Evolutionary conservation across 2,113 vertebrate species (phyloP).

Genomic region (Triplophysa rosa): DNA sequence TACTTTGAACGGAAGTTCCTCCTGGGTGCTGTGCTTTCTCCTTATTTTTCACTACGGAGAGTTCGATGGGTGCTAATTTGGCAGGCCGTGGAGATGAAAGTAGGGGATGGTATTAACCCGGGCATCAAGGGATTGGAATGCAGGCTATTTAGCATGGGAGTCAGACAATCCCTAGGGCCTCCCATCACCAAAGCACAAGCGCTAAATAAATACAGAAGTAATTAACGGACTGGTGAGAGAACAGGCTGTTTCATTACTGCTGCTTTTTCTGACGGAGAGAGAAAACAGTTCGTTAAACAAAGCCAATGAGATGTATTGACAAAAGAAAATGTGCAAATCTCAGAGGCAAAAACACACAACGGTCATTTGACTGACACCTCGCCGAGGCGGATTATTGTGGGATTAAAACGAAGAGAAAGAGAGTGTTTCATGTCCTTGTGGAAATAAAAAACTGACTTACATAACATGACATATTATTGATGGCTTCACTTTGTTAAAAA

Average conservation of each 20-base stretch:
- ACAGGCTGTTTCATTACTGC: conserved; percentile 75
- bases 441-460: not conserved
- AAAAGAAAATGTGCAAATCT: conserved; percentile 29
- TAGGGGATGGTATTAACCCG: conserved; percentile 69
- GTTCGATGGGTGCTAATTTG: conserved; percentile 71
- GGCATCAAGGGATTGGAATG: conserved; percentile 80
- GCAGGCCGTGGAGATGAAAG: conserved; percentile 69
- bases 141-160: conserved; percentile 75
- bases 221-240: conserved; percentile 78
- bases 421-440: not conserved
- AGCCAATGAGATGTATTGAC: conserved; percentile 22
- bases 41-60: conserved; percentile 45
- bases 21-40: not conserved
- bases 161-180: conserved; percentile 78
- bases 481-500: no score
- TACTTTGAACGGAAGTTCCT: conserved; percentile 3
- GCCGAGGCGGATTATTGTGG: conserved; percentile 13
- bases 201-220: conserved; percentile 85
- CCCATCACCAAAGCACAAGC: conserved; percentile 70
- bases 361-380: conserved; percentile 34
- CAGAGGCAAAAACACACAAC: conserved; percentile 7
- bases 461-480: no score
- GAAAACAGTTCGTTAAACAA: conserved; percentile 30
- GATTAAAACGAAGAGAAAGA: not conserved
- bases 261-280: conserved; percentile 35